Evolutionary conservation across 2,888 invertebrate species (phyloP), one percentile per base, ranked within the genome.

Genomic region (Drosophila setosimentum): DNA sequence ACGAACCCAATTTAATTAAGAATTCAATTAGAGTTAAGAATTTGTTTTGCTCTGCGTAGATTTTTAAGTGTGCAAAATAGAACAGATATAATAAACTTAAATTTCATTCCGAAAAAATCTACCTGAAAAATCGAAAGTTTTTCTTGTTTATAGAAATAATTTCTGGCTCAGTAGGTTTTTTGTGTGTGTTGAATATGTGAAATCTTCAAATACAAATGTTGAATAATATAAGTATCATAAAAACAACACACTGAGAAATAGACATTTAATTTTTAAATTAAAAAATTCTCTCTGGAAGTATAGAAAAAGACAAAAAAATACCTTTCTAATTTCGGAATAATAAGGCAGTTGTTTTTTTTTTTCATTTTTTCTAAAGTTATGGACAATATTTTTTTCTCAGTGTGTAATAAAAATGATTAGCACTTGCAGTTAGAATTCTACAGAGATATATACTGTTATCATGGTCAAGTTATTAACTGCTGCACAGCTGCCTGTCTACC

Each of bases 381-480:
- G 10, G 4, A 10, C n/a, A n/a, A n/a, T 10, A n/a, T 10, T n/a
- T 40, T 40, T 2, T n/a, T n/a, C n/a, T 40, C 4, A n/a, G 10
- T 10, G 24, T 58, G 18, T n/a, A 11, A 21, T 21, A 59, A 21
- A 13, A 32, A 32, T 32, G 7, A 50, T 50, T 11, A 18, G 40
- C 13, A 16, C 6, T 61, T 35, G 21, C 24, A 16, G 33, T 33
- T 62, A 8, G 49, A 59, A 50, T 59, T 54, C 54, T 42, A 65
- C 32, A 45, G 45, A 45, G 7, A 54, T 53, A 27, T 30, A 8
- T 54, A 65, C 73, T 63, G 49, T 62, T 65, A 76, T 78, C 78
- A 74, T 63, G 77, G 66, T 55, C 59, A 64, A 70, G 70, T 71
- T 53, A 59, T 65, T 60, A 58, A 35, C 24, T 21, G 48, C 53